Evolutionary conservation across 2,113 vertebrate species (phyloP).

Genomic region (Pituophis catenifer): DNA sequence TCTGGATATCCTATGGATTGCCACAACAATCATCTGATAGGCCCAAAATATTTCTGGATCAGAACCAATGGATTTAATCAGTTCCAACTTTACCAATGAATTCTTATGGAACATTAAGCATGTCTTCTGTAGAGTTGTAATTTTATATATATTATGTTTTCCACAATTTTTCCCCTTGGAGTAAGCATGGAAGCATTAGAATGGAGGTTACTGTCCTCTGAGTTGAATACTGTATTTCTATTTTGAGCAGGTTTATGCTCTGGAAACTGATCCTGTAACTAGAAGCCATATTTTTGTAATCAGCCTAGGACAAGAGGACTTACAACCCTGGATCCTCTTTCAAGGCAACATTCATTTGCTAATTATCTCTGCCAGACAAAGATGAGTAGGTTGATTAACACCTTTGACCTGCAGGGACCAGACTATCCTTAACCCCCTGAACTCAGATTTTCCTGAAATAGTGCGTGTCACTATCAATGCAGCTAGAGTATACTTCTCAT

Average conservation of each 20-base stretch:
- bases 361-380: slow-evolving; percentile 56
- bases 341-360: slow-evolving; percentile 51
- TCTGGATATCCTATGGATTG: not conserved
- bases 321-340: slow-evolving; percentile 38
- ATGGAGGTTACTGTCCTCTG: not conserved
- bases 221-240: slow-evolving; percentile 49
- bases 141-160: not conserved
- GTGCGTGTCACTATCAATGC: accelerated
- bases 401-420: slow-evolving; percentile 47
- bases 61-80: not conserved
- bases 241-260: slow-evolving; percentile 56
- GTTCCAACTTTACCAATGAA: not conserved
- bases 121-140: not conserved
- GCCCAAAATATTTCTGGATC: not conserved
- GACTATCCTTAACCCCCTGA: slow-evolving; percentile 29
- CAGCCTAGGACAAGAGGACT: slow-evolving; percentile 47
- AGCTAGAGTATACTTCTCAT: not conserved
- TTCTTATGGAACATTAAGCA: not conserved
- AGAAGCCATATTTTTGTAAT: slow-evolving; percentile 57
- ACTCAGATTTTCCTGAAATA: slow-evolving; percentile 31
- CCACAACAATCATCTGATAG: not conserved
- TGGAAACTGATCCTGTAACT: slow-evolving; percentile 48
- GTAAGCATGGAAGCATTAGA: not conserved
- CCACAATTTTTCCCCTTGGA: not conserved
- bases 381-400: slow-evolving; percentile 34